Evolutionary conservation across 2,888 invertebrate species (phyloP).

Genomic region (Drosophila infuscata): DNA sequence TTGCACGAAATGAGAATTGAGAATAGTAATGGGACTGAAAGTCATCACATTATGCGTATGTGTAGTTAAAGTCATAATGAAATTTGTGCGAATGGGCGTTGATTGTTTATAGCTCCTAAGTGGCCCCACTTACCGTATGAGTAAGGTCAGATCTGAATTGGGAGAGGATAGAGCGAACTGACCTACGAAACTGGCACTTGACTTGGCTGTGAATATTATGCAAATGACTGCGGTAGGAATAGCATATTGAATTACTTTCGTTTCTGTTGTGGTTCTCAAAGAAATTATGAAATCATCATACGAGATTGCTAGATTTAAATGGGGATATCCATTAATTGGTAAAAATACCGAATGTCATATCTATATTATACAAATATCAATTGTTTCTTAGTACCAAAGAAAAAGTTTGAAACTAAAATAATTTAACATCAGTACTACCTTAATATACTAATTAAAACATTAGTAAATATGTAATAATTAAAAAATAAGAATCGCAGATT

Average conservation of each 20-base stretch:
- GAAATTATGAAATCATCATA: conserved; percentile 14
- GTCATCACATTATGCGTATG: conserved; percentile 58
- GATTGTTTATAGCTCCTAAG: conserved; percentile 69
- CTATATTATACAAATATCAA: not conserved
- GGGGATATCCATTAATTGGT: not conserved
- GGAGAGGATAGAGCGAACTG: conserved; percentile 6
- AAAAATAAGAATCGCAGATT: not conserved
- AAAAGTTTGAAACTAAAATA: not conserved
- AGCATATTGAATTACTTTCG: conserved; percentile 18
- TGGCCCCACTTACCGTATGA: conserved; percentile 14
- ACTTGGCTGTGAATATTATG: conserved; percentile 28
- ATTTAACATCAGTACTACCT: not conserved
- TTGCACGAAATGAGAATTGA: conserved; percentile 46
- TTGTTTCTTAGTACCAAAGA: not conserved
- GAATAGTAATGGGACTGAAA: conserved; percentile 27
- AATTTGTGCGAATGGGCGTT: conserved; percentile 60
- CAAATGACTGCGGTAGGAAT: conserved; percentile 27
- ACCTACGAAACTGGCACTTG: conserved; percentile 16
- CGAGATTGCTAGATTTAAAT: not conserved
- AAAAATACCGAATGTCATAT: too few species aligned
- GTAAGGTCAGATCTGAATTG: conserved; percentile 23
- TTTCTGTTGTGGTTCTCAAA: conserved; percentile 1
- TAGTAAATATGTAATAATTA: not conserved
- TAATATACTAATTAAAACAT: not conserved
- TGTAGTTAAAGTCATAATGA: conserved; percentile 59